Percentiles rank a stretch among this genome's conserved stretches.
These are phyloP conservation scores for Nanger granti DNA, from an alignment of 2,113 vertebrate species.

Conservation along the genomic window DNA sequence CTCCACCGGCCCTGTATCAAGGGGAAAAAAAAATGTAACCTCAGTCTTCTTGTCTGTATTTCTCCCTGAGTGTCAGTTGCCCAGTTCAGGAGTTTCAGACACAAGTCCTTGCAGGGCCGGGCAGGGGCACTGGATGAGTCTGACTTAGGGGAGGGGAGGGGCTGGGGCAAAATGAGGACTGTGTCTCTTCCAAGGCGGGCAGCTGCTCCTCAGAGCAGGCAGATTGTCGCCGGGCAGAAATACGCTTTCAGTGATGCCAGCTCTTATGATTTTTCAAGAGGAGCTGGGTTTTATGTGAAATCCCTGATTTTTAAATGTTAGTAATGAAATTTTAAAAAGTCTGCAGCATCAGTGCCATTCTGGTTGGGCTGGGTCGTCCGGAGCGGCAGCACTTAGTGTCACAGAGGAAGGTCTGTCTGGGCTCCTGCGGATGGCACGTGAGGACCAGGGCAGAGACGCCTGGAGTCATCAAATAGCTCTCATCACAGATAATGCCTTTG, in stretches of 20 bases:
- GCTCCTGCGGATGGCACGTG: neutral
- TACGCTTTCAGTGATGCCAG: slow-evolving; percentile 19
- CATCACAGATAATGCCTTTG: slow-evolving; percentile 23
- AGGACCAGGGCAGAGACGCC: neutral
- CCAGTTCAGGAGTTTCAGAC: neutral
- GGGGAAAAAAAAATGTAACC: neutral
- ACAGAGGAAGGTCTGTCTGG: neutral
- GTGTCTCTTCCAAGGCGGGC: neutral
- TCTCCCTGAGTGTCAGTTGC: neutral
- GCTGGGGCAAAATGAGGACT: neutral
- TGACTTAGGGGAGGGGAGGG: neutral
- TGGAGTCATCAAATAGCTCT: neutral
- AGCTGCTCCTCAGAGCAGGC: slow-evolving; percentile 50
- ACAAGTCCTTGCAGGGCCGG: neutral
- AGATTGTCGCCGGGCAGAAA: slow-evolving; percentile 48
- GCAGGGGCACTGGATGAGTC: neutral
- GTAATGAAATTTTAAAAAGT: neutral
- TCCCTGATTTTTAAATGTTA: slow-evolving; percentile 59
- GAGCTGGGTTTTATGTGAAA: slow-evolving; percentile 53
- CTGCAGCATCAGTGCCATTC: neutral
- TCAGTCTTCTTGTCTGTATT: neutral
- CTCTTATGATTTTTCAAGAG: slow-evolving; percentile 40
- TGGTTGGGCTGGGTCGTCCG: neutral
- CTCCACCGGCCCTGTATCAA: neutral
- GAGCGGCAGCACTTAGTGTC: neutral